Base-by-base conservation (phyloP, 2,113 vertebrate species). In the Mirounga angustirostris region DNA sequence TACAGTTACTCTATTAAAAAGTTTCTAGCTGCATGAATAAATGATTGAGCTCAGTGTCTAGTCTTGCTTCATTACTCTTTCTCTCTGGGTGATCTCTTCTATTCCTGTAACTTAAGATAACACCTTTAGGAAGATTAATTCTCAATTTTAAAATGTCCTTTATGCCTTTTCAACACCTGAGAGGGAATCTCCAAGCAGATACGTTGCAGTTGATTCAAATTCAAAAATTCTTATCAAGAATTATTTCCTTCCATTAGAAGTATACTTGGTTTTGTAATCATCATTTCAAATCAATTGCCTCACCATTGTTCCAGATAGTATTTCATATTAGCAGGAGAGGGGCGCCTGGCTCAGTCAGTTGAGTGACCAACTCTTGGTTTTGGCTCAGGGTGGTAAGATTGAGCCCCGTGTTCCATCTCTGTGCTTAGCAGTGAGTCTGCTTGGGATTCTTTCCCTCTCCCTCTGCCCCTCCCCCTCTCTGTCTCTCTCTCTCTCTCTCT, bases 161-260 rank as follows among this genome's bases (percentile, higher is more conserved):
- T 54, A 71, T 84, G 40, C 80, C 30, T 92, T 78, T 87, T 87
- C 26, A 65, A 52, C 4, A 67, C 19, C 1, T 65, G 2, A 12
- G 63, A 61, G 12, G 33, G 5, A 52, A 14, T 67, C 8, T 40
- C 40, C 3, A 85, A 22, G 8, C 2, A 82, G 15, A 22, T 67
- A 58, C 52, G 2, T 50, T 73, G 18, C 24, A 5, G 13, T 30
- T 80, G 52, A 80, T 43, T 93, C 36, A 82, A 93, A 74, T 94
- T 40, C 46, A 52, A 59, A 28, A 58, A 79, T 79, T 95, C 33
- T 74, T 82, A 43, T 59, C 26, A 82, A 67, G 43, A 81, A 89
- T 84, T 83, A 79, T n/a, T 83, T 96, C 86, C 22, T 84, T 81
- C 30, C 26, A 71, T 26, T 59, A 28, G 14, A 93, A 87, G 86